Conservation (phyloP, 2,113 vertebrate species). For the Raja brachyura region DNA sequence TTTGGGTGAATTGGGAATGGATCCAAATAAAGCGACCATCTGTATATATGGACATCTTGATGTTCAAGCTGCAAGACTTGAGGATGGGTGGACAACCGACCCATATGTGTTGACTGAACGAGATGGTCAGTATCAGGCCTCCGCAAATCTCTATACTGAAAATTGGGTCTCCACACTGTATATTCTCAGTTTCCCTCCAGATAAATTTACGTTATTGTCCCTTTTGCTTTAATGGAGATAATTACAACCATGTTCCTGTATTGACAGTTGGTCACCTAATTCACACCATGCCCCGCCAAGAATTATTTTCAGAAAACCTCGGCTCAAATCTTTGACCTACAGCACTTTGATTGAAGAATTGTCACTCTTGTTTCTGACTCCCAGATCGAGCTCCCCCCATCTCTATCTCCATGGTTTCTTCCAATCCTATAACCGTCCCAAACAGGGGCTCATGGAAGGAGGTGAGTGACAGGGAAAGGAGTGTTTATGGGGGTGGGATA, state of each 20-base stretch:
- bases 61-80: conserved; percentile 74
- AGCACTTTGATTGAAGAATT: not conserved
- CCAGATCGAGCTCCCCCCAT: not conserved
- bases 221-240: not conserved
- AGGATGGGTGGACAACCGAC: conserved; percentile 75
- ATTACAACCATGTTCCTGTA: not conserved
- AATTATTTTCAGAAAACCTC: not conserved
- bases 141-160: not conserved
- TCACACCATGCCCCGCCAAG: not conserved
- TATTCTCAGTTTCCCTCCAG: not conserved
- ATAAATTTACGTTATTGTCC: not conserved
- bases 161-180: not conserved
- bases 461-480: too few relatives aligned
- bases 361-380: not conserved
- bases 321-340: not conserved
- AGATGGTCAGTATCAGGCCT: conserved; percentile 54
- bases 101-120: conserved; percentile 74
- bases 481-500: too few relatives aligned
- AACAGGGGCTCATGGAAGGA: too few relatives aligned
- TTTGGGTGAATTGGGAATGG: conserved; percentile 67
- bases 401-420: not conserved
- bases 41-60: conserved; percentile 87
- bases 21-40: conserved; percentile 65
- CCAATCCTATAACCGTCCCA: not conserved
- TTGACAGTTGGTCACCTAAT: not conserved